Conservation (phyloP, 2,113 vertebrate genomes). For the Phoxinus phoxinus region DNA sequence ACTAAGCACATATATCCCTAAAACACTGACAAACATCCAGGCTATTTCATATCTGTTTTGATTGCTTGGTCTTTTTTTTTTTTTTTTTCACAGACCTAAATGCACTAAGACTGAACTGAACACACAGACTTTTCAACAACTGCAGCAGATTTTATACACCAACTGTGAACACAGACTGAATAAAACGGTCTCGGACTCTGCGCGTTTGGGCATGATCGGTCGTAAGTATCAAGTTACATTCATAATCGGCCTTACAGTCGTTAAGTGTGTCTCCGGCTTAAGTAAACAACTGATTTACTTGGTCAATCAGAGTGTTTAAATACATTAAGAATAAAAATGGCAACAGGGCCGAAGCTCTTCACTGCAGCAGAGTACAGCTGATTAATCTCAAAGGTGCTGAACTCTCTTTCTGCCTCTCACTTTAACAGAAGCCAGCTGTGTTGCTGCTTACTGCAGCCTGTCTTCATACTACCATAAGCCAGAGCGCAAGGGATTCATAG, state of each 20-base stretch:
- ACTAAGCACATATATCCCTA: background rate
- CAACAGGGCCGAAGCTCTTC: slow-evolving; percentile 19
- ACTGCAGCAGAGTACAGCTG: slow-evolving; percentile 12
- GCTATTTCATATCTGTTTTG: background rate
- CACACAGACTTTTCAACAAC: too few relatives aligned
- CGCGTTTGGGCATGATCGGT: too few relatives aligned
- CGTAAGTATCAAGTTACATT: too few relatives aligned
- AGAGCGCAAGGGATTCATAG: background rate
- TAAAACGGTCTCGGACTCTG: too few relatives aligned
- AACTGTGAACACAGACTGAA: too few relatives aligned
- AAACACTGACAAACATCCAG: background rate
- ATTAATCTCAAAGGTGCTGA: slow-evolving; percentile 37
- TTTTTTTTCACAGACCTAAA: background rate
- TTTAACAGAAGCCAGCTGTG: slow-evolving; percentile 47
- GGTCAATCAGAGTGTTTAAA: background rate
- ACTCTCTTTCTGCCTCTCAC: slow-evolving; percentile 5
- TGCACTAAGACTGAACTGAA: background rate
- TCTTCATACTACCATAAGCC: background rate
- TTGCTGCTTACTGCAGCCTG: background rate
- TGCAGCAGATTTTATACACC: too few relatives aligned
- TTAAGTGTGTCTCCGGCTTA: too few relatives aligned
- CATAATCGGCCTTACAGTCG: too few relatives aligned
- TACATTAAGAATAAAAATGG: background rate
- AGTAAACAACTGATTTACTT: background rate
- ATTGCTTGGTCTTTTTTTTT: background rate